A percentile compares a stretch with the other conserved stretches of the same genome.
These are phyloP conservation scores for Helicoverpa assulta DNA, from an alignment of 2,888 invertebrate genomes.

Conservation along the genomic window DNA sequence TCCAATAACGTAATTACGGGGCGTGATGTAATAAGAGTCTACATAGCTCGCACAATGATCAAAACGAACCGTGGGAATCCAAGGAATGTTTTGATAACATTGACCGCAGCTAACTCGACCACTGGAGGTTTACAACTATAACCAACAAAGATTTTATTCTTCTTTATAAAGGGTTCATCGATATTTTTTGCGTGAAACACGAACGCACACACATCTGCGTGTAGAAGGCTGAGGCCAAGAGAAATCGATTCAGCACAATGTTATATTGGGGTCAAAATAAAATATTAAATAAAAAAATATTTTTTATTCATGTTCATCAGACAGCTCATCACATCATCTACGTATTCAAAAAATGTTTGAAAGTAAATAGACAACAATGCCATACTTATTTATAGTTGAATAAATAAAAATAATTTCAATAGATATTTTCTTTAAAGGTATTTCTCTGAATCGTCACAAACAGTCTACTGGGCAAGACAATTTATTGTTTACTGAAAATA, in stretches of 20 bases:
- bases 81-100: conserved; percentile 80
- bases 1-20: conserved; percentile 51
- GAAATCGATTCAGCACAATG: conserved; percentile 79
- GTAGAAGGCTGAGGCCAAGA: conserved; percentile 82
- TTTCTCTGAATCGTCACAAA: conserved; percentile 38
- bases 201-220: conserved; percentile 74
- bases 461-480: conserved; percentile 38
- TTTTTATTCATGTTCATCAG: not conserved
- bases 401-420: conserved; percentile 21
- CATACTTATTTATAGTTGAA: conserved; percentile 19
- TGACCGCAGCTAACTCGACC: conserved; percentile 45
- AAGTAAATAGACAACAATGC: conserved; percentile 2
- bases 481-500: conserved; percentile 50
- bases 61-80: conserved; percentile 74
- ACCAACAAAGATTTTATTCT: conserved; percentile 1
- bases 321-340: conserved; percentile 1
- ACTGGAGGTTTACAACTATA: conserved; percentile 21
- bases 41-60: conserved; percentile 55
- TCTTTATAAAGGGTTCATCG: conserved; percentile 11
- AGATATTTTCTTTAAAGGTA: conserved; percentile 14
- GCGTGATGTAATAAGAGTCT: conserved; percentile 53
- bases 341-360: not conserved
- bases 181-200: conserved; percentile 71
- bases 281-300: conserved; percentile 12
- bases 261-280: conserved; percentile 46